phyloP scores from a whole-genome alignment of 1,140 invertebrate species.

The Eueides isabella region DNA sequence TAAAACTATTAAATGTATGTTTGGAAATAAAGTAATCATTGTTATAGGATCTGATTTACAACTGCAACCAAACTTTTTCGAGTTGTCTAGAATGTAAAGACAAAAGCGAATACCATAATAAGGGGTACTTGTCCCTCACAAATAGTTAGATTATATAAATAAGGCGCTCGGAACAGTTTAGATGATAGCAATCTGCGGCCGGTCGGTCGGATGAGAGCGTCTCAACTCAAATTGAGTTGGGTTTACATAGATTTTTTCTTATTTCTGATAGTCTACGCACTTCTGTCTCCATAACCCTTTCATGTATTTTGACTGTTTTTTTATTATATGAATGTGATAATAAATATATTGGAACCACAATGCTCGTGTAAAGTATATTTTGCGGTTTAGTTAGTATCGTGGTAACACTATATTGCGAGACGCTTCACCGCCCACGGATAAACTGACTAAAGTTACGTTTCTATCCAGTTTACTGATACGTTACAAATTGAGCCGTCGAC shows the following conservation, averaged over 20 bases:
- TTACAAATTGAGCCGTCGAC: conserved; percentile 68
- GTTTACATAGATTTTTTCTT: conserved; percentile 68
- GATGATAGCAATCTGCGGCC: conserved; percentile 72
- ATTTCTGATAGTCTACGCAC: conserved; percentile 41
- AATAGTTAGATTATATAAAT: conserved; percentile 81
- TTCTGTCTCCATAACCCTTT: conserved; percentile 36
- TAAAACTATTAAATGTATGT: not conserved
- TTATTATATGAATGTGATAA: not conserved
- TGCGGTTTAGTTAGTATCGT: conserved; percentile 54
- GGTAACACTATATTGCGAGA: conserved; percentile 56
- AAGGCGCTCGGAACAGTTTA: conserved; percentile 72
- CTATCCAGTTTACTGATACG: conserved; percentile 65
- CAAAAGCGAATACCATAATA: conserved; percentile 62
- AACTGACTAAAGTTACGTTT: conserved; percentile 57
- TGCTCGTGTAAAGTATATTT: conserved; percentile 61
- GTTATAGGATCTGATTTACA: not conserved
- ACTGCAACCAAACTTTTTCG: conserved; percentile 12
- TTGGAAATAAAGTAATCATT: not conserved
- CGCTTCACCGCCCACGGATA: conserved; percentile 57
- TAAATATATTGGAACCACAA: conserved; percentile 28
- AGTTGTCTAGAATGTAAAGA: conserved; percentile 26
- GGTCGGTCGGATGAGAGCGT: conserved; percentile 53
- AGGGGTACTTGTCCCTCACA: conserved; percentile 76
- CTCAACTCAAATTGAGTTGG: conserved; percentile 70
- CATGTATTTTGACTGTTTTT: not conserved